A percentile compares a stretch with the other conserved stretches of the same genome.
phyloP scores from a whole-genome alignment of 2,888 invertebrate species.

The Ceramica pisi region DNA sequence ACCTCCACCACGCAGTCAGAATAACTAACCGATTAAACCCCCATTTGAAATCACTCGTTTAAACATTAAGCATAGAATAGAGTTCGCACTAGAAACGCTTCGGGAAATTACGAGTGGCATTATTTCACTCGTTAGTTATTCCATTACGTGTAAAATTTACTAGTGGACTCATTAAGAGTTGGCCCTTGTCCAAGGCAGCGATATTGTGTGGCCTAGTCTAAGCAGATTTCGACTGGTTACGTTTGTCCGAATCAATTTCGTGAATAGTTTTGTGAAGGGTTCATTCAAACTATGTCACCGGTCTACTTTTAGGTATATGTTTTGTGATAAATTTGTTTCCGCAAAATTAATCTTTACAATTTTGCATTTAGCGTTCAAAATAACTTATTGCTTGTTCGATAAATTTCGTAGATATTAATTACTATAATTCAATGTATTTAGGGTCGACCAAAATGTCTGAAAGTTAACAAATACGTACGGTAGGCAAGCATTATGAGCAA shows the following conservation, averaged over 20 bases:
- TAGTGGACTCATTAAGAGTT: slow-evolving; percentile 83
- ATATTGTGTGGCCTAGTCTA: slow-evolving; percentile 69
- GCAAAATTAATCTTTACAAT: too few relatives aligned
- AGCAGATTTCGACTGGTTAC: slow-evolving; percentile 76
- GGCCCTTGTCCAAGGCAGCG: slow-evolving; percentile 74
- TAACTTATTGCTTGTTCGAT: too few relatives aligned
- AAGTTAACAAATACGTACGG: too few relatives aligned
- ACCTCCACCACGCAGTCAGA: slow-evolving; percentile 17
- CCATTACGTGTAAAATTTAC: slow-evolving; percentile 82
- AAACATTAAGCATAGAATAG: slow-evolving; percentile 36
- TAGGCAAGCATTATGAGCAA: too few relatives aligned
- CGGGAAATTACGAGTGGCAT: slow-evolving; percentile 59
- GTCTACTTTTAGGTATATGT: too few relatives aligned
- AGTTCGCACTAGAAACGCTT: slow-evolving; percentile 45
- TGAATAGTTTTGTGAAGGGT: slow-evolving; percentile 67
- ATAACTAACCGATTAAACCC: slow-evolving; percentile 32
- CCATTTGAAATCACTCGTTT: slow-evolving; percentile 31
- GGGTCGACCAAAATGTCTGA: too few relatives aligned
- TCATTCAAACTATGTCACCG: slow-evolving; percentile 66
- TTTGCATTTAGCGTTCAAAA: too few relatives aligned
- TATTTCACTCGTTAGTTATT: slow-evolving; percentile 81
- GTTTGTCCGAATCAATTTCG: slow-evolving; percentile 73
- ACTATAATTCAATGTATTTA: too few relatives aligned
- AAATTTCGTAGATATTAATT: too few relatives aligned
- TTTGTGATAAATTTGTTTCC: neutral